phyloP scores from a whole-genome alignment of 2,888 invertebrate genomes.

The Eilema griseolum region DNA sequence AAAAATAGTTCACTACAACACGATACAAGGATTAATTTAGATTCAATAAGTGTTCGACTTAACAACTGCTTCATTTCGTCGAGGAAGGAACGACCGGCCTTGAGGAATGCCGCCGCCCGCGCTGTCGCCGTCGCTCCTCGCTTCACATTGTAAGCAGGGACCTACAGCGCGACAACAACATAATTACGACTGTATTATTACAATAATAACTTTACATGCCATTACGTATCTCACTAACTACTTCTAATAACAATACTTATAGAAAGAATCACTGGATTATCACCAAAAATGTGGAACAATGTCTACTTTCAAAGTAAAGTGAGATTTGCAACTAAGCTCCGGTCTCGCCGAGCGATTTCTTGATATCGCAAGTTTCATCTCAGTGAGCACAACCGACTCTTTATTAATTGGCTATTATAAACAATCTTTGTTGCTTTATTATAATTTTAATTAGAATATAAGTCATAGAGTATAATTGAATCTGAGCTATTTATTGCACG shows the following conservation, averaged over 20 bases:
- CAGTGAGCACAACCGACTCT: constrained; percentile 30
- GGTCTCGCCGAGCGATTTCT: constrained; percentile 56
- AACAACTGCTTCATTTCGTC: constrained; percentile 51
- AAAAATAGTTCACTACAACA: constrained; percentile 36
- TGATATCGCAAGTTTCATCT: constrained; percentile 66
- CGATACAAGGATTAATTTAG: constrained; percentile 43
- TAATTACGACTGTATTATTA: constrained; percentile 21
- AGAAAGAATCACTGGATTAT: constrained; percentile 27
- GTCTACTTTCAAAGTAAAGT: constrained; percentile 33
- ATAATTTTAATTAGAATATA: constrained; percentile 45
- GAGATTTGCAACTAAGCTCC: constrained; percentile 38
- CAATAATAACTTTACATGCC: constrained; percentile 21
- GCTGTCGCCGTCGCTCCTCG: neutral
- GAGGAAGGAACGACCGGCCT: constrained; percentile 76
- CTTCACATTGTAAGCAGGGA: constrained; percentile 46
- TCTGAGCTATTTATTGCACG: constrained; percentile 8
- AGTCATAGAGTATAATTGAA: constrained; percentile 28
- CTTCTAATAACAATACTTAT: neutral
- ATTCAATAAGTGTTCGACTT: constrained; percentile 56
- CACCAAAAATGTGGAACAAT: constrained; percentile 5
- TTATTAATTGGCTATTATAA: constrained; percentile 52
- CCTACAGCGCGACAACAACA: constrained; percentile 41
- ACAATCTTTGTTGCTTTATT: constrained; percentile 35
- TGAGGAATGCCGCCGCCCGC: constrained; percentile 74
- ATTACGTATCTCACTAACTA: constrained; percentile 10